Conservation (phyloP, 2,113 vertebrate genomes). For the Solea solea region DNA sequence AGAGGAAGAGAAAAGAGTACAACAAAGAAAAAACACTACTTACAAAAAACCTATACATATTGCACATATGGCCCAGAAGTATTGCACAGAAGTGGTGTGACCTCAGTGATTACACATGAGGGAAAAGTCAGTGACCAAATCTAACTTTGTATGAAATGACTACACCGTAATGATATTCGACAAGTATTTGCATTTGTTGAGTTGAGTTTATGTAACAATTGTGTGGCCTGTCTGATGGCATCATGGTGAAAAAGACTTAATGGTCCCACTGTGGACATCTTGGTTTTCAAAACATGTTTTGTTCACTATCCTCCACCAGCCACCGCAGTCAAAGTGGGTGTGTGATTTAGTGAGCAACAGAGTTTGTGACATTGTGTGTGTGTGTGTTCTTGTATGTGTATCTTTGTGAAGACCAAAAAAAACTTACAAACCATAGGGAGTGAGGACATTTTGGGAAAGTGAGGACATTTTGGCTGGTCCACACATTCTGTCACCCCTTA, state of each 20-base stretch:
- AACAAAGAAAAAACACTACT: too few relatives aligned
- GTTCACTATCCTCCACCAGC: slow-evolving; percentile 26
- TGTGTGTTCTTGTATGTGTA: background rate
- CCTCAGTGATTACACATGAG: background rate
- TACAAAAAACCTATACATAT: too few relatives aligned
- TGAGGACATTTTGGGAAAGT: too few relatives aligned
- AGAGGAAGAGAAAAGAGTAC: too few relatives aligned
- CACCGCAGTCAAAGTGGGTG: slow-evolving; percentile 46
- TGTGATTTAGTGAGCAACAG: slow-evolving; percentile 46
- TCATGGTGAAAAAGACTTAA: slow-evolving; percentile 37
- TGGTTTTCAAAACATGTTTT: slow-evolving; percentile 33
- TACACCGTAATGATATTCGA: background rate
- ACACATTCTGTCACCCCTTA: too few relatives aligned
- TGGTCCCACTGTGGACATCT: slow-evolving; percentile 34
- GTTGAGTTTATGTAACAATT: slow-evolving; percentile 32
- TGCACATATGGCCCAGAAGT: too few relatives aligned
- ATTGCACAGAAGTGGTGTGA: too few relatives aligned
- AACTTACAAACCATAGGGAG: too few relatives aligned
- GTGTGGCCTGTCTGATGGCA: slow-evolving; percentile 50
- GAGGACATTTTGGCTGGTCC: too few relatives aligned
- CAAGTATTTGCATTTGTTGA: slow-evolving; percentile 2
- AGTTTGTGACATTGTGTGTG: slow-evolving; percentile 30
- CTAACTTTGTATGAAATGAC: slow-evolving; percentile 8
- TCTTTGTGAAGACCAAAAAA: too few relatives aligned
- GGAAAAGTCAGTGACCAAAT: slow-evolving; percentile 3